Conservation (phyloP, 2,113 vertebrate species). For the Melanerpes aurifrons region DNA sequence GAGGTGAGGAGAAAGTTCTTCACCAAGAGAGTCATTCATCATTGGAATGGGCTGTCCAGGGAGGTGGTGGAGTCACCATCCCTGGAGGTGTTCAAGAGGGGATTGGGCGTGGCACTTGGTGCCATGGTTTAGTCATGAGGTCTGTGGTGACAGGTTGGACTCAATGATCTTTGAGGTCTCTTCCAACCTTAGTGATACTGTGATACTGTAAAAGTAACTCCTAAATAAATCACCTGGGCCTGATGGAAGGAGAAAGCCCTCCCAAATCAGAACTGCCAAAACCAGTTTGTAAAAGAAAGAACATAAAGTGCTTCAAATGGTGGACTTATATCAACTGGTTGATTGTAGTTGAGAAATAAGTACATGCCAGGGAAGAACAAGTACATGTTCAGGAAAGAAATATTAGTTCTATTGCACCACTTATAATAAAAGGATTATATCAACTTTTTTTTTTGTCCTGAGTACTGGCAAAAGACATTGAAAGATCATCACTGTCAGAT, state of each 20-base stretch:
- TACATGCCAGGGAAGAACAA: background rate
- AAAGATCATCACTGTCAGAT: background rate
- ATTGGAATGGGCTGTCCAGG: too few species aligned
- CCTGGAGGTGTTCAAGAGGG: too few species aligned
- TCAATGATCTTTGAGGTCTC: too few species aligned
- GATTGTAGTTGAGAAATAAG: constrained; percentile 36
- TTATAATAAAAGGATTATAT: background rate
- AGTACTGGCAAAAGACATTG: background rate
- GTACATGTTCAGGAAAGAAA: background rate
- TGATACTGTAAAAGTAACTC: background rate
- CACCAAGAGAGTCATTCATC: too few species aligned
- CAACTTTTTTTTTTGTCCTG: background rate
- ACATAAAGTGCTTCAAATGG: background rate
- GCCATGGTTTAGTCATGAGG: too few species aligned
- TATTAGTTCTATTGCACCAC: background rate
- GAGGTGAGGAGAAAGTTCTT: too few species aligned
- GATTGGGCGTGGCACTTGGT: too few species aligned
- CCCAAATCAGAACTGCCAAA: constrained; percentile 12
- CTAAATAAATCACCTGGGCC: background rate
- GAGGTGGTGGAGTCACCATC: too few species aligned
- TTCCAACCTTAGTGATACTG: too few species aligned
- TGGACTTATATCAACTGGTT: background rate
- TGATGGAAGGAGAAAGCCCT: background rate
- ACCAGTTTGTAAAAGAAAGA: background rate
- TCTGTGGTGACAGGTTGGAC: too few species aligned